phyloP scores from a whole-genome alignment of 2,888 invertebrate genomes.

The Xestia xanthographa region DNA sequence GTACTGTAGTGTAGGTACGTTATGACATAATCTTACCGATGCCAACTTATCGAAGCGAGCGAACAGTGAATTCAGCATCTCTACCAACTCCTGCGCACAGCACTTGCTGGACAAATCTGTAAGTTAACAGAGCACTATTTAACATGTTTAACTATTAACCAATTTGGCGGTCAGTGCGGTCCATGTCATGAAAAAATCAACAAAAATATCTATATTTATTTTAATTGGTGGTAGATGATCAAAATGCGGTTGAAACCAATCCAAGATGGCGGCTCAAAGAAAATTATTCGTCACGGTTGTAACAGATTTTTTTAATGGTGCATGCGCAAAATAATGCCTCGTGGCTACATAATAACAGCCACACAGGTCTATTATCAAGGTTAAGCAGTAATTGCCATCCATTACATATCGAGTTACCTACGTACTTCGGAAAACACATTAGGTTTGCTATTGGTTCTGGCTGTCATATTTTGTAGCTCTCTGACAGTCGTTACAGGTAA shows the following conservation, averaged over 20 bases:
- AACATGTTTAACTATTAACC: no score
- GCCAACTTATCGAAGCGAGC: conserved; percentile 97
- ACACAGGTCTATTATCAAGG: no score
- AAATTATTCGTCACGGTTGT: background rate
- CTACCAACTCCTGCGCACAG: conserved; percentile 96
- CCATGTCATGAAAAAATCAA: background rate
- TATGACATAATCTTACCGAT: conserved; percentile 90
- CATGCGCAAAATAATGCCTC: background rate
- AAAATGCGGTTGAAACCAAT: background rate
- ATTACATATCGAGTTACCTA: no score
- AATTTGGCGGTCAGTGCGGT: background rate
- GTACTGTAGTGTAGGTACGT: background rate
- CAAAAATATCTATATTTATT: background rate
- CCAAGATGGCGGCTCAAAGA: background rate
- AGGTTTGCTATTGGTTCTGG: no score
- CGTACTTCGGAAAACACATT: no score
- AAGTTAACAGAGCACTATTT: conserved; percentile 1
- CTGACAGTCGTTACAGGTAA: no score
- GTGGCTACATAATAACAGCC: no score
- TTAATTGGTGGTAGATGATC: background rate
- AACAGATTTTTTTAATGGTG: background rate
- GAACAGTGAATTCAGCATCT: conserved; percentile 96
- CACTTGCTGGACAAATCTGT: conserved; percentile 96
- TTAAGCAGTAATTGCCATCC: no score
- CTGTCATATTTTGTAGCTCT: no score